A percentile compares a stretch with the other conserved stretches of the same genome.
These are phyloP conservation scores for Trematocara stigmaticum DNA, from an alignment of 2,113 vertebrate species.

Conservation along the genomic window DNA sequence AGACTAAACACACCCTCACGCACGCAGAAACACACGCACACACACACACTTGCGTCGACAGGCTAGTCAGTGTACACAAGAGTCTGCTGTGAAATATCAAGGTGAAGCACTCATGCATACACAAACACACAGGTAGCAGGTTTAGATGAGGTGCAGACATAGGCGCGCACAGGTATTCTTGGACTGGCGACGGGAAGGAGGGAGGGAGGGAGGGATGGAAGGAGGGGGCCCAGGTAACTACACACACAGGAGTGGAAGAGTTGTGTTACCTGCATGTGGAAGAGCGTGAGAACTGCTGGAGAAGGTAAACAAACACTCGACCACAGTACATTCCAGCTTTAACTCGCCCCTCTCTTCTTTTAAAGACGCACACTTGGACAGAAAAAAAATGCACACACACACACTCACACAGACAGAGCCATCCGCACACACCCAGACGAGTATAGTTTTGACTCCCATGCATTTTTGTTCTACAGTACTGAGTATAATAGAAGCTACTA, in stretches of 20 bases:
- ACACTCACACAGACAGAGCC: background rate
- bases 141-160: slow-evolving; percentile 34
- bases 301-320: slow-evolving; percentile 65
- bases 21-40: background rate
- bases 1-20: slow-evolving; percentile 35
- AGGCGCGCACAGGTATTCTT: background rate
- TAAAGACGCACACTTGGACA: background rate
- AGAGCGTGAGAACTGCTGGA: slow-evolving; percentile 61
- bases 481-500: slow-evolving; percentile 76
- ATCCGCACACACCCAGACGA: slow-evolving; percentile 51
- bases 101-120: slow-evolving; percentile 41
- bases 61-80: slow-evolving; percentile 60
- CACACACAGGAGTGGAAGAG: slow-evolving; percentile 48
- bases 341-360: slow-evolving; percentile 36
- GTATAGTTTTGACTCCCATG: slow-evolving; percentile 71
- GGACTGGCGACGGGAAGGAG: background rate
- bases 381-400: background rate
- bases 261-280: slow-evolving; percentile 67
- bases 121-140: slow-evolving; percentile 10
- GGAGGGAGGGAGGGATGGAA: background rate
- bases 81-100: slow-evolving; percentile 64
- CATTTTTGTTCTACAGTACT: slow-evolving; percentile 73
- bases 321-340: slow-evolving; percentile 65
- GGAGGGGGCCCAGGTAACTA: slow-evolving; percentile 8
- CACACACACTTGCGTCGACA: slow-evolving; percentile 20